Conservation (phyloP, 2,888 invertebrate genomes). For the Yponomeuta cagnagella region DNA sequence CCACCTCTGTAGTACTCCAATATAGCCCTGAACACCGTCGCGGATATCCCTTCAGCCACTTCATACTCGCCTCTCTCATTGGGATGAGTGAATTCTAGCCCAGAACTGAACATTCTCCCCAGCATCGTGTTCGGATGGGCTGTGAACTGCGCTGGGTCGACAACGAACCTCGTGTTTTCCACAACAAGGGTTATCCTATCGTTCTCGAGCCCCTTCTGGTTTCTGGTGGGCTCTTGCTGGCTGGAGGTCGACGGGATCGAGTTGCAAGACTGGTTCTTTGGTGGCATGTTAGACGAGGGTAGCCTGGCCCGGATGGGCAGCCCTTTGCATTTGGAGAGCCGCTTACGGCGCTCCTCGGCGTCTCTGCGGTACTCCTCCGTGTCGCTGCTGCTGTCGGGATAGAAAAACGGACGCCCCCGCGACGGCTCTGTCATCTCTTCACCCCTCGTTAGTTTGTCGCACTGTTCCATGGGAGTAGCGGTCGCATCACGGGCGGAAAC, state of each 20-base stretch:
- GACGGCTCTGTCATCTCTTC: conserved; percentile 17
- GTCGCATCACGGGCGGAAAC: background rate
- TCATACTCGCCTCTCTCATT: conserved; percentile 98
- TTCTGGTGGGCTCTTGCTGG: conserved; percentile 14
- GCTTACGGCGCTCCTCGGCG: conserved; percentile 80
- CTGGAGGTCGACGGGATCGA: conserved; percentile 49
- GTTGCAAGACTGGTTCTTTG: conserved; percentile 52
- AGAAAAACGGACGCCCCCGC: conserved; percentile 57
- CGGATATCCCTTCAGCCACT: conserved; percentile 97
- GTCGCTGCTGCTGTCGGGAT: conserved; percentile 86
- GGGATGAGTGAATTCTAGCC: conserved; percentile 90
- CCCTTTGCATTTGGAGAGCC: conserved; percentile 61
- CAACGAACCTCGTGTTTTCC: conserved; percentile 95
- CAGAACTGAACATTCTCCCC: conserved; percentile 98
- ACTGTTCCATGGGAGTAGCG: conserved; percentile 3
- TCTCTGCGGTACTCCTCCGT: conserved; percentile 87
- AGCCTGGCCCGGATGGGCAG: conserved; percentile 43
- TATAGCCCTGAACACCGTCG: conserved; percentile 95
- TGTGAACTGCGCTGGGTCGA: conserved; percentile 94
- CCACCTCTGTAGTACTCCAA: conserved; percentile 96
- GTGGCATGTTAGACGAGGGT: conserved; percentile 46
- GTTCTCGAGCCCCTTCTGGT: conserved; percentile 44
- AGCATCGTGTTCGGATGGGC: conserved; percentile 99
- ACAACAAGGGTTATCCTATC: conserved; percentile 95
- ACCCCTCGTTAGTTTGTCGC: background rate